Evolutionary conservation across 2,888 invertebrate species (phyloP), one percentile per base, ranked within the genome.

Genomic region (Subacronicta megacephala): DNA sequence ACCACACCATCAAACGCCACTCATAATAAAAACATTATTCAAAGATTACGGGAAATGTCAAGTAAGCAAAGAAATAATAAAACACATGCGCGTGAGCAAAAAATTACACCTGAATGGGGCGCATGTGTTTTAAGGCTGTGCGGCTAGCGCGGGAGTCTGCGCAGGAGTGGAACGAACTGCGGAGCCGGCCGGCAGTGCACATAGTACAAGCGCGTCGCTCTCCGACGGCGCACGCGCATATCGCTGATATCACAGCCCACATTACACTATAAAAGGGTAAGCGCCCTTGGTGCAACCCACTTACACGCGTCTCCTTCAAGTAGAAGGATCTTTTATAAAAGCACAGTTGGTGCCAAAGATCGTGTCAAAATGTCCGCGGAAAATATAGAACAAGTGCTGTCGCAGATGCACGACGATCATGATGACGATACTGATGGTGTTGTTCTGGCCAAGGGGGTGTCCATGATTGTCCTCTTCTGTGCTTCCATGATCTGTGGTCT

Each of bases 401-500:
- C 83, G 33, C 62, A 7, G 75, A n/a, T n/a, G n/a, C n/a, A 84
- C 29, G 73, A 53, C 12, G 76, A 77, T 35, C 76, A 84, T 31
- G 73, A 55, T 10, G 76, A 78, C 31, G 75, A 78, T 15, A 86
- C 85, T 0, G 88, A 94, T 0, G 92, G 90, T 5, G 93, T 96
- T 7, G 83, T 97, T 16, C 75, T 95, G 29, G 97, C 98, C 13
- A 98, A 98, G 89, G 95, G 95, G 16, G 95, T 97, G 4, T 96
- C 98, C 1, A 97, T 98, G 96, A 90, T 95, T 37, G 96, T 97
- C 20, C 95, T 98, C 13, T 97, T 98, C 80, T 85, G 94, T 54
- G 96, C 97, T 16, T 97, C 98, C 37, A 95, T 97, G 81, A 82
- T 96, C 15, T 96, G 97, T 77, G 98, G 98, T 40, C 89, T 96